A percentile compares a stretch with the other conserved stretches of the same genome.
Evolutionary conservation across 2,797 vertebrate species (phyloP).

Genomic region (Lemur catta): DNA sequence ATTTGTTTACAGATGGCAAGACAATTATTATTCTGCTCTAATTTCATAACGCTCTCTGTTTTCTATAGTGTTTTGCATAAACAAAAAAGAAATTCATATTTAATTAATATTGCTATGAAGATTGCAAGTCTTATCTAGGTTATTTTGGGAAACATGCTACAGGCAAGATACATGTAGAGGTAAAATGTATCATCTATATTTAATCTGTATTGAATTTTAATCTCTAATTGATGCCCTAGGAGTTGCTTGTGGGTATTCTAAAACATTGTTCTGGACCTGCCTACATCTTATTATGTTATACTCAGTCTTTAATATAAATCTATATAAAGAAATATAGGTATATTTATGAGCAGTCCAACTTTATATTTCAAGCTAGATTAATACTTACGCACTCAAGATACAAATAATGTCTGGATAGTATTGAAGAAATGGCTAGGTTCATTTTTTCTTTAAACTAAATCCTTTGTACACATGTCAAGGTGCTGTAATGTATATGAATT

Average conservation of each 20-base stretch:
- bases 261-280: not conserved
- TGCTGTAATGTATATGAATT: not conserved
- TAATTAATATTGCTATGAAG: not conserved
- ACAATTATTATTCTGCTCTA: not conserved
- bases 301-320: not conserved
- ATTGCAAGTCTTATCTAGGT: not conserved
- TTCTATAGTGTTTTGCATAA: constrained; percentile 3
- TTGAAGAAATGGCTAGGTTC: not conserved
- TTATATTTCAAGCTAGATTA: not conserved
- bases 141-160: not conserved
- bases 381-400: not conserved
- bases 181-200: not conserved
- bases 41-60: not conserved
- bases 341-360: not conserved
- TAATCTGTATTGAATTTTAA: constrained; percentile 21
- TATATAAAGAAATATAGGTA: not conserved
- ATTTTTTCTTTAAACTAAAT: not conserved
- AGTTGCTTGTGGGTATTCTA: not conserved
- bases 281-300: not conserved
- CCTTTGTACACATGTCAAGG: not conserved
- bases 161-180: not conserved
- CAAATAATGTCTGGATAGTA: not conserved
- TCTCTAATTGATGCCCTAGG: not conserved
- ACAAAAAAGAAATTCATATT: constrained; percentile 5
- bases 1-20: not conserved